Evolutionary conservation across 2,113 vertebrate genomes (phyloP).

Genomic region (Tragelaphus buxtoni): DNA sequence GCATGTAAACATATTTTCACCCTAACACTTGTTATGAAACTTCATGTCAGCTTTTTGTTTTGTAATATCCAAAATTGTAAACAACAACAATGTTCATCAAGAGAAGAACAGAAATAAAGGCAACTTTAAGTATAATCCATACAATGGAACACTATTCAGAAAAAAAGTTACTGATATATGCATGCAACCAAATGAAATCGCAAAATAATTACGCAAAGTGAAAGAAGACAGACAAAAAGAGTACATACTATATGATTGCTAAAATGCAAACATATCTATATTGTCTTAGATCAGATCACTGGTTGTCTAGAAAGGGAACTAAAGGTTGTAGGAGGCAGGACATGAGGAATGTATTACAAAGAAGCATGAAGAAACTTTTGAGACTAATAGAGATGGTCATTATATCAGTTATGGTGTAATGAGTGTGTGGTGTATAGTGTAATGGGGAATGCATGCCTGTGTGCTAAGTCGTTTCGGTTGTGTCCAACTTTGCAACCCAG

Average conservation of each 20-base stretch:
- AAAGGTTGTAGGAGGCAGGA: neutral
- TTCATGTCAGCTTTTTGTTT: neutral
- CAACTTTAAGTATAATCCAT: no score
- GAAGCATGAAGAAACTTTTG: neutral
- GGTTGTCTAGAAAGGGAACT: neutral
- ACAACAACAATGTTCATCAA: neutral
- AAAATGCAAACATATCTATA: neutral
- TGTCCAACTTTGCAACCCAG: neutral
- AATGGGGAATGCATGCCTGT: neutral
- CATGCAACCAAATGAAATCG: neutral
- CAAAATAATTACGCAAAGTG: neutral
- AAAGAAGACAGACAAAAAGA: neutral
- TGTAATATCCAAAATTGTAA: neutral
- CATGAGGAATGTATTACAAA: neutral
- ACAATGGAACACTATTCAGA: no score
- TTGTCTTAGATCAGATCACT: neutral
- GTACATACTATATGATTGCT: neutral
- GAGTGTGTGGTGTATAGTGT: neutral
- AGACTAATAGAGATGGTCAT: neutral
- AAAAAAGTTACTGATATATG: no score
- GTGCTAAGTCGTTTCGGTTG: neutral
- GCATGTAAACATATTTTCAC: neutral
- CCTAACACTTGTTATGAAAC: neutral
- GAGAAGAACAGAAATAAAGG: no score
- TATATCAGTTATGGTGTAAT: neutral